phyloP scores from a whole-genome alignment of 1,140 invertebrate genomes.

The Tetranychus cinnabarinus region DNA sequence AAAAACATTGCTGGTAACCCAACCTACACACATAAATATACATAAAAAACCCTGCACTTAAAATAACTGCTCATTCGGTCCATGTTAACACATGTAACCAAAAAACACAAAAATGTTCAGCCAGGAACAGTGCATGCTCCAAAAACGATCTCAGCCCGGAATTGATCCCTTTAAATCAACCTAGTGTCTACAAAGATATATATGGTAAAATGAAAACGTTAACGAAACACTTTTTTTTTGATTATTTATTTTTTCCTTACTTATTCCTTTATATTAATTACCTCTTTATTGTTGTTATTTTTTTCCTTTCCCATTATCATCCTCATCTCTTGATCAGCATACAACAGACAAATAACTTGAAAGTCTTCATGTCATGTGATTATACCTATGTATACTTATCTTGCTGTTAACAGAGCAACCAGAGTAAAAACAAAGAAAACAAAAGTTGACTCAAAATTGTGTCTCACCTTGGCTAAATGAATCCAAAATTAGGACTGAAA shows the following conservation, averaged over 20 bases:
- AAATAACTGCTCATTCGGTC: not conserved
- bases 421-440: no score
- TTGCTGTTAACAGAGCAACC: no score
- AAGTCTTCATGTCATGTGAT: no score
- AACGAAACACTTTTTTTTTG: no score
- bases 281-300: not conserved
- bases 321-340: no score
- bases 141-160: not conserved
- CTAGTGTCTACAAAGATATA: not conserved
- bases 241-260: not conserved
- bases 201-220: not conserved
- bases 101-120: not conserved
- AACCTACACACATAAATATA: not conserved
- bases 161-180: slow-evolving; percentile 8
- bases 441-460: no score
- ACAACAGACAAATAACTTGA: no score
- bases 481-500: no score
- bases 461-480: no score
- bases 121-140: not conserved
- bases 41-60: not conserved
- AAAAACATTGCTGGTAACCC: no score
- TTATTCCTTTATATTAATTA: not conserved
- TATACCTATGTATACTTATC: no score
- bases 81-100: not conserved
- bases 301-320: not conserved